Conservation (phyloP, 2,797 vertebrate genomes). For the Manis pentadactyla region DNA sequence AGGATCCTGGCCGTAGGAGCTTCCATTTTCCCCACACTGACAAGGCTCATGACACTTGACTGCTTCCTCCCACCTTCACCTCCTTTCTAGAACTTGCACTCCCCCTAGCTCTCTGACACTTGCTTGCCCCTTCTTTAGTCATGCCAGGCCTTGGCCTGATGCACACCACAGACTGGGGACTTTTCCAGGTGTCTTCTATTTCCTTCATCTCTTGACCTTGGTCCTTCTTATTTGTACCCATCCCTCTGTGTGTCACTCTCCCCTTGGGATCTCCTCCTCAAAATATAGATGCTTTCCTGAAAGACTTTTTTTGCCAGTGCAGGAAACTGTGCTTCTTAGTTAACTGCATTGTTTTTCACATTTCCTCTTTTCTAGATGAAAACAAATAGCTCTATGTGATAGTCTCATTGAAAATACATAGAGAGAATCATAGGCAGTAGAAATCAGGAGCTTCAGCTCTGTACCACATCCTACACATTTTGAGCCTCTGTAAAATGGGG, state of each 20-base stretch:
- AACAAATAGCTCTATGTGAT: neutral
- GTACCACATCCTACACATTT: neutral
- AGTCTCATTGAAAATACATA: neutral
- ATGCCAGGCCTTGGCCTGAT: neutral
- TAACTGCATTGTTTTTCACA: neutral
- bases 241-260: neutral
- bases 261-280: neutral
- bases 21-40: too few species aligned
- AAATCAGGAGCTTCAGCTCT: neutral
- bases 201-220: neutral
- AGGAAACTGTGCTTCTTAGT: neutral
- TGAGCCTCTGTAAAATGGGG: neutral
- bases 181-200: neutral
- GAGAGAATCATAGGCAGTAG: neutral
- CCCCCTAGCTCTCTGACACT: neutral
- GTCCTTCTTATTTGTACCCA: neutral
- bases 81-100: neutral
- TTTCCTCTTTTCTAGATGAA: conserved; percentile 4
- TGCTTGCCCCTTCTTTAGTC: neutral
- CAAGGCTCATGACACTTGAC: neutral
- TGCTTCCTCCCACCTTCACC: neutral
- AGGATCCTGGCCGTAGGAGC: too few species aligned
- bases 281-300: neutral
- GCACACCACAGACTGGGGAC: neutral
- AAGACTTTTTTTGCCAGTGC: neutral